Evolutionary conservation across 2,113 vertebrate species (phyloP).

Genomic region (Nothoprocta pentlandii): DNA sequence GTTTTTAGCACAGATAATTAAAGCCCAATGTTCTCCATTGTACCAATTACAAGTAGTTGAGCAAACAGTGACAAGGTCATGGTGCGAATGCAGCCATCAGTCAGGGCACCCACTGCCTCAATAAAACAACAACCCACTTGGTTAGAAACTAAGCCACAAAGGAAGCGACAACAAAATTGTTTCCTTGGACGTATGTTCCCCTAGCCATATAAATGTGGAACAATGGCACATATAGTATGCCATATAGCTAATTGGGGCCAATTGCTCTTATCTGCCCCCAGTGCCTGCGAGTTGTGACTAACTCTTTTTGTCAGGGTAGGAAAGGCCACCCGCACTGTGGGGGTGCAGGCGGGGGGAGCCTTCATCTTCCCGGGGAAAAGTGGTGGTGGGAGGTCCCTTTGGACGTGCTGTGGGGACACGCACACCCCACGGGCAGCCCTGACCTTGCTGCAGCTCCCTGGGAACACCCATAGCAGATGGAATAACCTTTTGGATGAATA

Average conservation of each 20-base stretch:
- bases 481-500: neutral
- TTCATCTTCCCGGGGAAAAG: neutral
- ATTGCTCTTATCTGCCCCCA: neutral
- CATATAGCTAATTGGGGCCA: slow-evolving; percentile 46
- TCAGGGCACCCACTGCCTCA: slow-evolving; percentile 42
- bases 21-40: slow-evolving; percentile 77
- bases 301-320: neutral
- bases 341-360: neutral
- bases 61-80: slow-evolving; percentile 76
- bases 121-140: slow-evolving; percentile 64
- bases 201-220: slow-evolving; percentile 38
- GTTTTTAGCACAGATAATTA: slow-evolving; percentile 83
- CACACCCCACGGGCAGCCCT: neutral
- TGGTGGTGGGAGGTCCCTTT: neutral
- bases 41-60: slow-evolving; percentile 77
- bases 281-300: neutral
- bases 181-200: slow-evolving; percentile 55
- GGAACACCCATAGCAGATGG: neutral
- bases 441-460: neutral
- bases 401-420: neutral
- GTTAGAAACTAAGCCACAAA: slow-evolving; percentile 6
- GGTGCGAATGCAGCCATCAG: slow-evolving; percentile 43
- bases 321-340: neutral
- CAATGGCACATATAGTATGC: neutral
- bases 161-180: slow-evolving; percentile 48